phyloP scores from a whole-genome alignment of 1,140 invertebrate species.

The Xylocopa sonorina region DNA sequence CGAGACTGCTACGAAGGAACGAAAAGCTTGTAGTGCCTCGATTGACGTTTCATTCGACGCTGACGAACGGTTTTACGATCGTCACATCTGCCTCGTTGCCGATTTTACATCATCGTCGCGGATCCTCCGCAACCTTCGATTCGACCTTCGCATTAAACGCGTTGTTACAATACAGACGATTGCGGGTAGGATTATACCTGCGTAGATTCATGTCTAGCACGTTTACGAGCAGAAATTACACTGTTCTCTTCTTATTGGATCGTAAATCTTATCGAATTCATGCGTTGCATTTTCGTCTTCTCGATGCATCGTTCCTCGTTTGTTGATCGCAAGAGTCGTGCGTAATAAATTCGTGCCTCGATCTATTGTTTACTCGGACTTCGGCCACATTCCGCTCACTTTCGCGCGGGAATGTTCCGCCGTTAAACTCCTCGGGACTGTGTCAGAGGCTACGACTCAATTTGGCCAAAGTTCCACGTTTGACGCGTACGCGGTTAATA shows the following conservation, averaged over 20 bases:
- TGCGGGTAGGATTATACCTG: neutral
- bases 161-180: conserved; percentile 14
- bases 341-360: neutral
- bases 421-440: no score
- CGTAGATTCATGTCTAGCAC: conserved; percentile 5
- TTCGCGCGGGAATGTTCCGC: no score
- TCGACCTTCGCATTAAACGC: neutral
- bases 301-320: neutral
- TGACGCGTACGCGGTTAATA: neutral
- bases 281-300: neutral
- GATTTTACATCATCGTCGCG: conserved; percentile 7
- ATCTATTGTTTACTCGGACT: neutral
- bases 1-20: neutral
- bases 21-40: neutral
- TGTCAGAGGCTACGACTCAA: neutral
- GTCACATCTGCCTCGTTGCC: neutral
- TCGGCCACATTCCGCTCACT: neutral
- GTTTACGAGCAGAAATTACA: neutral
- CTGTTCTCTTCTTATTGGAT: neutral
- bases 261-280: neutral
- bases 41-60: neutral
- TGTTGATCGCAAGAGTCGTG: neutral
- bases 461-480: neutral
- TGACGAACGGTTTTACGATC: neutral
- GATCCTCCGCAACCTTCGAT: neutral